Evolutionary conservation across 1,140 invertebrate species (phyloP).

Genomic region (Heliothis virescens): DNA sequence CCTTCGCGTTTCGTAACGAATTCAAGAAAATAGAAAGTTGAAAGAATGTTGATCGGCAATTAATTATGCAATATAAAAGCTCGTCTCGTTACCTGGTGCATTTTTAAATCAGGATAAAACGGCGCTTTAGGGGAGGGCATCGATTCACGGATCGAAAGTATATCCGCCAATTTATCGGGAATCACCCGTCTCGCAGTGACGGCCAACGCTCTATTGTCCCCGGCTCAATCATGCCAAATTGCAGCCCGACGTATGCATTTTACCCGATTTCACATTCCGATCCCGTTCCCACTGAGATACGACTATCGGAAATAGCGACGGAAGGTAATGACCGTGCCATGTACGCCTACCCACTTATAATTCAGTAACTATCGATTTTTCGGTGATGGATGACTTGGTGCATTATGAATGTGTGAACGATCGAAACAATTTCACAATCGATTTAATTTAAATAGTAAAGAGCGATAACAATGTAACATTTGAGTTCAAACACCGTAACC

Average conservation of each 20-base stretch:
- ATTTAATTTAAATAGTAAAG: conserved; percentile 46
- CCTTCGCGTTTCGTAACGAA: conserved; percentile 12
- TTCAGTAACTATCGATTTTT: conserved; percentile 36
- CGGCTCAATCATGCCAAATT: conserved; percentile 67
- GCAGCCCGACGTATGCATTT: conserved; percentile 58
- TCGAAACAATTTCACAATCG: conserved; percentile 42
- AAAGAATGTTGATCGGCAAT: conserved; percentile 23
- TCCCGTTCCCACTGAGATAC: conserved; percentile 57
- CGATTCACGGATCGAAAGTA: conserved; percentile 45
- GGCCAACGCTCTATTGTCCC: conserved; percentile 62
- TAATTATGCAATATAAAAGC: conserved; percentile 34
- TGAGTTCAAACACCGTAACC: conserved; percentile 40
- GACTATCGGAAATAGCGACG: conserved; percentile 57
- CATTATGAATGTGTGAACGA: conserved; percentile 37
- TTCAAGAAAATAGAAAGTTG: conserved; percentile 23
- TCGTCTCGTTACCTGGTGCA: not conserved
- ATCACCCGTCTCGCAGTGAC: conserved; percentile 53
- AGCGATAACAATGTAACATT: conserved; percentile 36
- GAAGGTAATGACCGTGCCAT: conserved; percentile 41
- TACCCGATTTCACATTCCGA: conserved; percentile 66
- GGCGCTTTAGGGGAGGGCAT: conserved; percentile 34
- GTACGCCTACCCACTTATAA: conserved; percentile 38
- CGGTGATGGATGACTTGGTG: conserved; percentile 32
- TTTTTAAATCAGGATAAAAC: conserved; percentile 15
- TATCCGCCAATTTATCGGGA: conserved; percentile 58